Conservation (phyloP, 2,888 invertebrate species). For the Anthrax anthrax region DNA sequence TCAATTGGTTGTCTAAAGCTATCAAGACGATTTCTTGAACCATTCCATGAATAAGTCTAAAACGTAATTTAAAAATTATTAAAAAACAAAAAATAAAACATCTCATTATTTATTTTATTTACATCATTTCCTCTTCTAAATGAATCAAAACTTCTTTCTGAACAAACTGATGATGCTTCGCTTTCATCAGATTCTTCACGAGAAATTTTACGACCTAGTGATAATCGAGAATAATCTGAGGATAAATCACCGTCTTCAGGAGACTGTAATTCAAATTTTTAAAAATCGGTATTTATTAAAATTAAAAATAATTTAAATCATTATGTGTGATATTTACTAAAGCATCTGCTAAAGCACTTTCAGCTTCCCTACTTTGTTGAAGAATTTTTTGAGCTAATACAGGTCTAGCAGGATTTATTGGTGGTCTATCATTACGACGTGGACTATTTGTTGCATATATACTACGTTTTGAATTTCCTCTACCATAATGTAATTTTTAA, state of each 20-base stretch:
- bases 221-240: slow-evolving; percentile 27
- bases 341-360: slow-evolving; percentile 64
- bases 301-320: neutral
- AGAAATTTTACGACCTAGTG: slow-evolving; percentile 35
- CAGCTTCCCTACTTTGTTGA: slow-evolving; percentile 77
- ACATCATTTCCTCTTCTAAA: slow-evolving; percentile 67
- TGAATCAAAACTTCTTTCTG: slow-evolving; percentile 76
- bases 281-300: neutral
- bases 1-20: slow-evolving; percentile 47
- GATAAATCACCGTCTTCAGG: slow-evolving; percentile 35
- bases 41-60: slow-evolving; percentile 72
- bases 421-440: slow-evolving; percentile 37
- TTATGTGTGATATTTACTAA: slow-evolving; percentile 32
- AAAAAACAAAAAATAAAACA: slow-evolving; percentile 3
- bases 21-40: slow-evolving; percentile 62
- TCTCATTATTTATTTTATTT: slow-evolving; percentile 37
- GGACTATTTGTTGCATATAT: slow-evolving; percentile 19
- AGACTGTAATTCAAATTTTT: slow-evolving; percentile 27
- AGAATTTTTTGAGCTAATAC: slow-evolving; percentile 70
- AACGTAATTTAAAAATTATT: no score
- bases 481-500: neutral
- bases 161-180: slow-evolving; percentile 91
- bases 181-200: slow-evolving; percentile 78
- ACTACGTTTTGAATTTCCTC: slow-evolving; percentile 15
- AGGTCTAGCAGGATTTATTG: slow-evolving; percentile 39